Conservation (phyloP, 2,113 vertebrate genomes). For the Thomomys bottae region DNA sequence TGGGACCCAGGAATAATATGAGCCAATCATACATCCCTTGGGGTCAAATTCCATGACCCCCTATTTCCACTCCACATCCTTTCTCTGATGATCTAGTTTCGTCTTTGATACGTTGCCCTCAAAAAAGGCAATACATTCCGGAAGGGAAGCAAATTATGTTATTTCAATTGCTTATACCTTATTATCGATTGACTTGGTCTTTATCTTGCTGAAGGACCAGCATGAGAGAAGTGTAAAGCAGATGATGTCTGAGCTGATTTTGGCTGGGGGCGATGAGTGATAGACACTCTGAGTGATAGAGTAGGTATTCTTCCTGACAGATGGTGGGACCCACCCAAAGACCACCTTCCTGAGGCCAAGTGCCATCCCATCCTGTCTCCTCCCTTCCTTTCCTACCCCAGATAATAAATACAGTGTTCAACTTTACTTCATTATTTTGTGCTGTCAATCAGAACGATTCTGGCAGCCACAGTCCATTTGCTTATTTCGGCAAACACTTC, state of each 20-base stretch:
- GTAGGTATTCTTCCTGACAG: too few relatives aligned
- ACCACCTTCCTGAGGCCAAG: not conserved
- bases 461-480: not conserved
- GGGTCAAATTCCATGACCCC: not conserved
- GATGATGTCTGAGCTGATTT: too few relatives aligned
- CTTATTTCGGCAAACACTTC: constrained; percentile 42
- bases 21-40: not conserved
- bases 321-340: not conserved
- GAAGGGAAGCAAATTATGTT: not conserved
- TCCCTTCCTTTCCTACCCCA: not conserved
- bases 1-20: not conserved
- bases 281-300: too few relatives aligned
- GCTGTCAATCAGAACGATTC: not conserved
- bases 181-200: not conserved
- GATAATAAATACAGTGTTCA: not conserved
- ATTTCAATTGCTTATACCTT: not conserved
- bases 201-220: not conserved
- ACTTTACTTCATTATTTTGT: not conserved
- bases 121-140: not conserved
- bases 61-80: not conserved
- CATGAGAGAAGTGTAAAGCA: not conserved
- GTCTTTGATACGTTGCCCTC: not conserved
- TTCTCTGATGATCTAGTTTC: not conserved
- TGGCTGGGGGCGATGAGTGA: too few relatives aligned
- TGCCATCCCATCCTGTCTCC: not conserved